Conservation (phyloP, 2,113 vertebrate genomes). For the Odocoileus virginianus region DNA sequence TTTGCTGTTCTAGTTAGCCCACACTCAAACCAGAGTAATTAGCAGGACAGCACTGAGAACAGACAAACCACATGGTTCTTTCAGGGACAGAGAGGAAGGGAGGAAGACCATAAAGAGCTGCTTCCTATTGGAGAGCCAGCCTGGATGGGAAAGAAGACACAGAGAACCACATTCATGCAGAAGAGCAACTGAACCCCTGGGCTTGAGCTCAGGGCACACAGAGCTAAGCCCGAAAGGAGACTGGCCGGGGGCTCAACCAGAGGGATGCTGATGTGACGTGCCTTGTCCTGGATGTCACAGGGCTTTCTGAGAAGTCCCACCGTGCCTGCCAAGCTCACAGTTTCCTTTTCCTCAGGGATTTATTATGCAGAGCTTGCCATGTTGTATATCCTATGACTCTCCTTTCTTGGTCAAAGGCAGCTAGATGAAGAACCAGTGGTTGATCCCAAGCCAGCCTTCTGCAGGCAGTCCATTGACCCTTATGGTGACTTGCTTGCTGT, state of each 20-base stretch:
- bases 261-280: too few relatives aligned
- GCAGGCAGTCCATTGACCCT: neutral
- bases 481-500: neutral
- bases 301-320: neutral
- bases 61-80: neutral
- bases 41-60: neutral
- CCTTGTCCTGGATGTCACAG: neutral
- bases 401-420: neutral
- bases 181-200: accelerated
- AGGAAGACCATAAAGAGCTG: neutral
- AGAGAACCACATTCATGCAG: neutral
- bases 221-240: neutral
- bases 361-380: neutral
- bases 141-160: neutral
- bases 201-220: neutral
- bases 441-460: neutral
- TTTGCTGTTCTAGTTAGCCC: neutral
- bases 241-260: neutral
- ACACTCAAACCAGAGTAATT: neutral
- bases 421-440: neutral
- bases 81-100: neutral
- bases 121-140: neutral
- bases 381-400: neutral
- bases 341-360: neutral
- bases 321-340: neutral